Base-by-base conservation (phyloP, 2,888 invertebrate species). In the Panzeria rudis region DNA sequence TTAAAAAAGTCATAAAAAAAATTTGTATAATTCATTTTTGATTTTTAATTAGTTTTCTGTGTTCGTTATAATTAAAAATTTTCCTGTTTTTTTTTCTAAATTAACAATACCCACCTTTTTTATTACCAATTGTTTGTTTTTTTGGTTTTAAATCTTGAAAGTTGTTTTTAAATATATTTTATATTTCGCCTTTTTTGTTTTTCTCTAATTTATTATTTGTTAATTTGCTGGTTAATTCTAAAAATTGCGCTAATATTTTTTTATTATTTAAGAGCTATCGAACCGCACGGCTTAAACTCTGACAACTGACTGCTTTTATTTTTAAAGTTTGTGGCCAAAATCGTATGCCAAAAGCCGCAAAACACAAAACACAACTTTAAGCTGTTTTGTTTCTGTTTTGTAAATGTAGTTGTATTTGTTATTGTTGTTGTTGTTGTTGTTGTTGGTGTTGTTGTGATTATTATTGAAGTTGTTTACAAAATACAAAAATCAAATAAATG, bases 271-370 rank as follows among this genome's bases (percentile, higher is more conserved):
- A 38, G 68, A 61, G 56, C 54, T 54, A 69, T 56, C 61, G 71
- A 79, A 85, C 85, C 66, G 73, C 23, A 71, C 80, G 38, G 78
- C 71, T 82, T 62, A 66, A 79, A 75, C 72, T 78, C 82, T 82
- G 61, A 69, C 64, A 56, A 68, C 61, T 54, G 62, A 85, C 44
- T 79, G 23, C 69, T 78, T 44, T 32, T 52, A 29, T 80, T 73
- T 68, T 68, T 69, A 62, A 72, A 73, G 84, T 81, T 78, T 85
- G 72, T 81, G 72, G 80, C 76, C 76, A 77, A 81, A 80, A 77
- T 66, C 59, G 35, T 80, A 73, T 75, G 78, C 78, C 85, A 82
- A 82, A 85, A 71, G 78, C 78, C 78, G 82, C 78, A 69, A 77
- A 82, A 75, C 78, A 69, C 73, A 71, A 75, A 62, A 79, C n/a